Percentiles rank a stretch among this genome's conserved stretches.
Evolutionary conservation across 2,113 vertebrate genomes (phyloP).

Genomic region (Megaceryle torquata): DNA sequence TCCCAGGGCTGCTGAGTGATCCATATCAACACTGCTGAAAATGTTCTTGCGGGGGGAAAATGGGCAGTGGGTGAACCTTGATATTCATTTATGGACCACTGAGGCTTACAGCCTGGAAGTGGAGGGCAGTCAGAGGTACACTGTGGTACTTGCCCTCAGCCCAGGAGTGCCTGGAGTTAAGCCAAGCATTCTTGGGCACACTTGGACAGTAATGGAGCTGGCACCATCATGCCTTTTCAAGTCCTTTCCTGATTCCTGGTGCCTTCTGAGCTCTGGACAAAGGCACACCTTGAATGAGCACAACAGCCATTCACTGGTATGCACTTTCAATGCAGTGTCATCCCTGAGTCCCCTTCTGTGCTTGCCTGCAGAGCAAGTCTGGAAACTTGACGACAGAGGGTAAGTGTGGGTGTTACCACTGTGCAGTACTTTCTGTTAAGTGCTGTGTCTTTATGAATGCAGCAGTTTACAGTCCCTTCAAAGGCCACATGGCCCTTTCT

Average conservation of each 20-base stretch:
- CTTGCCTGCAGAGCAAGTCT: not conserved
- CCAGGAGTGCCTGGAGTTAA: not conserved
- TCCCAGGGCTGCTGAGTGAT: not conserved
- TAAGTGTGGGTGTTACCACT: not conserved
- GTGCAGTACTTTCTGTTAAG: not conserved
- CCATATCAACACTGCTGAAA: not conserved
- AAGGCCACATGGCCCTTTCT: not conserved
- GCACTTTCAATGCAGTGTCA: not conserved
- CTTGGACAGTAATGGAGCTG: not conserved
- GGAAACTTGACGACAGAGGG: fast-evolving
- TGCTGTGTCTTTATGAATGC: fast-evolving
- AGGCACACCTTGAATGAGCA: fast-evolving
- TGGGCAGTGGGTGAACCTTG: not conserved
- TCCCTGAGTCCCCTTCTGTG: not conserved
- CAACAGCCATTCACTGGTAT: fast-evolving
- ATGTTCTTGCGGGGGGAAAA: not conserved
- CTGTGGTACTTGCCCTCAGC: not conserved
- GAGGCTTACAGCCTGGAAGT: not conserved
- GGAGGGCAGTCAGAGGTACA: not conserved
- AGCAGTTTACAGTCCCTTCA: not conserved
- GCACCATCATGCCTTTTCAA: fast-evolving
- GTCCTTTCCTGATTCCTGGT: not conserved
- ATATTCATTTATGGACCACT: not conserved
- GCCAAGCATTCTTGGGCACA: not conserved
- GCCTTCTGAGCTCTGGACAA: not conserved